Percentiles rank a stretch among this genome's conserved stretches.
Evolutionary conservation across 2,888 invertebrate genomes (phyloP).

Genomic region (Drosophila recens): DNA sequence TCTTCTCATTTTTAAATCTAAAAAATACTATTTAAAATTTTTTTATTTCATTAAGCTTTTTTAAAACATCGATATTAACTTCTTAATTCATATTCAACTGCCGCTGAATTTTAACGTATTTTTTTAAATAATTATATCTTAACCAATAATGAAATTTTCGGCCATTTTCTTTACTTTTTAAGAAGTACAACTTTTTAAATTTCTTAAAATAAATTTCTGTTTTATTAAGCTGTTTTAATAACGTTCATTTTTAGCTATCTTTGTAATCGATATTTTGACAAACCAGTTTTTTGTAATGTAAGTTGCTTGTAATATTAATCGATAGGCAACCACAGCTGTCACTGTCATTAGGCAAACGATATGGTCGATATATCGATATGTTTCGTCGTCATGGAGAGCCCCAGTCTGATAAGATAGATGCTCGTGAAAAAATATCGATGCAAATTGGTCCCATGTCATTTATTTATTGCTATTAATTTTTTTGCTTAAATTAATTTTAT

Average conservation of each 20-base stretch:
- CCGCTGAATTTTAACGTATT: not conserved
- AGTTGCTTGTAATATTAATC: constrained; percentile 2
- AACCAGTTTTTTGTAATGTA: not conserved
- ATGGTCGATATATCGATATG: constrained; percentile 34
- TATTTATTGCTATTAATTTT: too few relatives aligned
- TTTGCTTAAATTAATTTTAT: too few relatives aligned
- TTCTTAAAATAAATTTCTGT: not conserved
- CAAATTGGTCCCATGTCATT: too few relatives aligned
- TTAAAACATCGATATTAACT: not conserved
- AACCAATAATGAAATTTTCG: too few relatives aligned
- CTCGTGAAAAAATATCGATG: too few relatives aligned
- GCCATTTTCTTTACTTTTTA: too few relatives aligned
- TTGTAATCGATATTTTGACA: not conserved
- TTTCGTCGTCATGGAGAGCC: constrained; percentile 48
- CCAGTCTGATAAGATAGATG: constrained; percentile 57
- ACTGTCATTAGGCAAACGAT: not conserved
- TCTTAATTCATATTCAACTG: not conserved
- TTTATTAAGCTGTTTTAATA: not conserved
- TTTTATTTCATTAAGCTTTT: too few relatives aligned
- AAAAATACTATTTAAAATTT: too few relatives aligned
- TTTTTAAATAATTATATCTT: too few relatives aligned
- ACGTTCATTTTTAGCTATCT: not conserved
- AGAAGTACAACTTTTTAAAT: too few relatives aligned
- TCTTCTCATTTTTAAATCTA: too few relatives aligned
- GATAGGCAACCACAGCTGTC: constrained; percentile 26